Conservation (phyloP, 2,797 vertebrate genomes). For the Halcyon badia region DNA sequence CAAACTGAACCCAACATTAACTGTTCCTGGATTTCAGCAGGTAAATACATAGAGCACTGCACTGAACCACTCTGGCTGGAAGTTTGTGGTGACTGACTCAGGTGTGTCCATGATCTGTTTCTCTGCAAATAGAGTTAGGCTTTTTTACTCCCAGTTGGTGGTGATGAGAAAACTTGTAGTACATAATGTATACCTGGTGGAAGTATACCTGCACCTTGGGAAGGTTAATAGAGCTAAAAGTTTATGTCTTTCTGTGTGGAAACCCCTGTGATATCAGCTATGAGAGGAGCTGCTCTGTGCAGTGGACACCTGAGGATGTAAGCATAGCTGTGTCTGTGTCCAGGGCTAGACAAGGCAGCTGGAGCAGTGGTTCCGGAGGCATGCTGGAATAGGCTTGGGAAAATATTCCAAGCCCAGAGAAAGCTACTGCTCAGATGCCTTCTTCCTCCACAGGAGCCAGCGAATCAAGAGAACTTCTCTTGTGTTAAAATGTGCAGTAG, state of each 20-base stretch:
- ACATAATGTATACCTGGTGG: accelerated
- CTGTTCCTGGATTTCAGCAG: background rate
- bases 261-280: background rate
- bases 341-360: background rate
- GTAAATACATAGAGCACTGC: background rate
- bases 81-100: background rate
- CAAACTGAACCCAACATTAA: background rate
- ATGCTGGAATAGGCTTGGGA: background rate
- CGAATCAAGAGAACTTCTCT: background rate
- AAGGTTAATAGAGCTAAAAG: background rate
- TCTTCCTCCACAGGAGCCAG: background rate
- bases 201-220: background rate
- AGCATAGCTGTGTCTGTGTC: background rate
- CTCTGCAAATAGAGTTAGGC: background rate
- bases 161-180: background rate
- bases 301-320: background rate
- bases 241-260: background rate
- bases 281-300: background rate
- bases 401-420: background rate
- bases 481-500: background rate
- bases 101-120: background rate
- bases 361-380: background rate
- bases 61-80: background rate
- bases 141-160: background rate
- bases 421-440: background rate